Percentiles rank a stretch among this genome's conserved stretches.
phyloP scores from a whole-genome alignment of 2,113 vertebrate species.

The Dasypus novemcinctus region DNA sequence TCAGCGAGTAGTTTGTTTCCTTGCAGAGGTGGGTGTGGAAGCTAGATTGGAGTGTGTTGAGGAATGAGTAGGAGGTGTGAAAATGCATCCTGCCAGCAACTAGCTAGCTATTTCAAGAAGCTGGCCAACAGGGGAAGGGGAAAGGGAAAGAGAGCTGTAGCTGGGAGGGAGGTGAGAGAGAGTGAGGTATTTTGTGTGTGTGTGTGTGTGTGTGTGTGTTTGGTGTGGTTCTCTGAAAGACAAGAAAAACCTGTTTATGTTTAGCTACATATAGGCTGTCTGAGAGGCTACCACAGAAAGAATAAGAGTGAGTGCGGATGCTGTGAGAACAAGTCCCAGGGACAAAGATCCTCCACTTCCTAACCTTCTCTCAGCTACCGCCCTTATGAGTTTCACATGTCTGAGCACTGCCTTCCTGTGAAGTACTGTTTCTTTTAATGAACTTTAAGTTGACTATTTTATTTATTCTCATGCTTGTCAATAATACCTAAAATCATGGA shows the following conservation, averaged over 20 bases:
- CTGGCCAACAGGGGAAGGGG: neutral
- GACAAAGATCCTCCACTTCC: neutral
- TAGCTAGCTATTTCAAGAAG: neutral
- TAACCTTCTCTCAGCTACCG: no score
- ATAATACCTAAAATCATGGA: neutral
- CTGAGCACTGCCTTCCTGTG: neutral
- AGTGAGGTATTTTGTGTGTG: neutral
- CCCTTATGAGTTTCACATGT: neutral
- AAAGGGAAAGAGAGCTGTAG: neutral
- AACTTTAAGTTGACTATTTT: neutral
- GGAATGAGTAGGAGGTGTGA: neutral
- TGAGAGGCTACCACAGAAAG: neutral
- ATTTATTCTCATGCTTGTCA: neutral
- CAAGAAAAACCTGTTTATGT: neutral
- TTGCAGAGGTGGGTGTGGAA: neutral
- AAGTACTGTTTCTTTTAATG: neutral
- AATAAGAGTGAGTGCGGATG: accelerated
- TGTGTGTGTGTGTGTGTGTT: neutral
- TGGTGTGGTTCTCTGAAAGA: neutral
- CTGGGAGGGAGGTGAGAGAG: neutral
- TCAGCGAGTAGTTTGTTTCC: neutral
- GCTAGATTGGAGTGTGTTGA: neutral
- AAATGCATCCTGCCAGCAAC: neutral
- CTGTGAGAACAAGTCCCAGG: neutral
- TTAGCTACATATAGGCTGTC: neutral